These are phyloP conservation scores for Lasioglossum leucozonium DNA, from an alignment of 2,888 invertebrate species.

Conservation along the genomic window DNA sequence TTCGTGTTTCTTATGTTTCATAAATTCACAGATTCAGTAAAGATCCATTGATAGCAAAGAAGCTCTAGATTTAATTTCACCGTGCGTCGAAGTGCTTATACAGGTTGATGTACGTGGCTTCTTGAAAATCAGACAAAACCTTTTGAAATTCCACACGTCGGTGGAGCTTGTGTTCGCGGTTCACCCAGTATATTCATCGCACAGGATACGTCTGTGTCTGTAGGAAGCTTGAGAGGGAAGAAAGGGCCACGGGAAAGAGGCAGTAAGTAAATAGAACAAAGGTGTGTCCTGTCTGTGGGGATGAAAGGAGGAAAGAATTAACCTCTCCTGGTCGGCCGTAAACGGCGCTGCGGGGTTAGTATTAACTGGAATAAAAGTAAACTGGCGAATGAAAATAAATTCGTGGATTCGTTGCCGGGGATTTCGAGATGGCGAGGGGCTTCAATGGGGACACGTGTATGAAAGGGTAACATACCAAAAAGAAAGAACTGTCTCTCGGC, in stretches of 20 bases:
- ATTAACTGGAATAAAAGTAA: slow-evolving; percentile 60
- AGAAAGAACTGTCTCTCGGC: slow-evolving; percentile 18
- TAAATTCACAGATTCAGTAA: background rate
- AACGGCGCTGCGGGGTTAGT: slow-evolving; percentile 20
- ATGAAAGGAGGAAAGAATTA: slow-evolving; percentile 20
- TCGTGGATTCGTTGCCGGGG: slow-evolving; percentile 42
- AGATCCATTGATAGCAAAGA: background rate
- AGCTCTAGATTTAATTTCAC: background rate
- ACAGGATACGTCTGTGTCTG: background rate
- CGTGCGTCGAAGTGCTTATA: too few species aligned
- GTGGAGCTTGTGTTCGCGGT: background rate
- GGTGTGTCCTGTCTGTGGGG: slow-evolving; percentile 36
- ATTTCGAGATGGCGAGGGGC: slow-evolving; percentile 33
- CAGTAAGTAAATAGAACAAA: slow-evolving; percentile 51
- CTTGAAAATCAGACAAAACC: background rate
- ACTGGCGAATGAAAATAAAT: slow-evolving; percentile 58
- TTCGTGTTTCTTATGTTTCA: background rate
- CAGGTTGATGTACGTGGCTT: too few species aligned
- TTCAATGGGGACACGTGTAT: slow-evolving; percentile 42
- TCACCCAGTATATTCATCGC: background rate
- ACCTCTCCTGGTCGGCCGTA: slow-evolving; percentile 18
- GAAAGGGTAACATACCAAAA: slow-evolving; percentile 42
- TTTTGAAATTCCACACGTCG: background rate
- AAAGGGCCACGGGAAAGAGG: slow-evolving; percentile 1
- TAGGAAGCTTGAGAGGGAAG: background rate